A percentile compares a stretch with the other conserved stretches of the same genome.
These are phyloP conservation scores for Sinocyclocheilus rhinocerous DNA, from an alignment of 2,113 vertebrate genomes.

Conservation along the genomic window DNA sequence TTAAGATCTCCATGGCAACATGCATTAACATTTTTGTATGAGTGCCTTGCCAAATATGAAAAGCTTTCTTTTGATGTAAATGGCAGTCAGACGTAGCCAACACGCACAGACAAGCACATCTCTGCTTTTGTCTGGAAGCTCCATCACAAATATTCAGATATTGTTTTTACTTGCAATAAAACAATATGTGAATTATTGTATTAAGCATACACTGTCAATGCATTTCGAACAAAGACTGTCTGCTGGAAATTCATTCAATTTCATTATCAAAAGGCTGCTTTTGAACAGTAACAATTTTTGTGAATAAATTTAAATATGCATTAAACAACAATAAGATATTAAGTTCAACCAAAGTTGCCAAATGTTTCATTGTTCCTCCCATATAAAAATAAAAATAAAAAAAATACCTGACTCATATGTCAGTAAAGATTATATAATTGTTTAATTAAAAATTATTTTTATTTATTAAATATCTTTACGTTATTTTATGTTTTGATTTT, in stretches of 20 bases:
- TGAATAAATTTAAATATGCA: neutral
- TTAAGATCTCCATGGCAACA: slow-evolving; percentile 44
- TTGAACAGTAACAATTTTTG: neutral
- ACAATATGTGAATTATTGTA: slow-evolving; percentile 2
- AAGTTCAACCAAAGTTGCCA: neutral
- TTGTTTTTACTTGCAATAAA: slow-evolving; percentile 2
- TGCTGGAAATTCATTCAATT: neutral
- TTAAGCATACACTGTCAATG: neutral
- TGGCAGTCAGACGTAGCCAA: slow-evolving; percentile 38
- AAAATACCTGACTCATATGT: no score
- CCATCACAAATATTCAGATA: slow-evolving; percentile 8
- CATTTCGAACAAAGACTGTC: neutral
- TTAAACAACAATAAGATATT: neutral
- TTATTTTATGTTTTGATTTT: neutral
- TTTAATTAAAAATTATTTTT: neutral
- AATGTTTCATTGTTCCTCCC: no score
- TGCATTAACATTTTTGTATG: slow-evolving; percentile 38
- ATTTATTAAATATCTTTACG: neutral
- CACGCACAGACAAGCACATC: neutral
- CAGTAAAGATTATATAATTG: no score
- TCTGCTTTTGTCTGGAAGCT: slow-evolving; percentile 34
- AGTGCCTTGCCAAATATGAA: slow-evolving; percentile 37
- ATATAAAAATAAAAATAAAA: no score
- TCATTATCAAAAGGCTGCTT: neutral
- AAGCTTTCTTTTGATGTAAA: slow-evolving; percentile 54